These are phyloP conservation scores for Motacilla alba DNA, from an alignment of 2,113 vertebrate genomes.

Conservation along the genomic window DNA sequence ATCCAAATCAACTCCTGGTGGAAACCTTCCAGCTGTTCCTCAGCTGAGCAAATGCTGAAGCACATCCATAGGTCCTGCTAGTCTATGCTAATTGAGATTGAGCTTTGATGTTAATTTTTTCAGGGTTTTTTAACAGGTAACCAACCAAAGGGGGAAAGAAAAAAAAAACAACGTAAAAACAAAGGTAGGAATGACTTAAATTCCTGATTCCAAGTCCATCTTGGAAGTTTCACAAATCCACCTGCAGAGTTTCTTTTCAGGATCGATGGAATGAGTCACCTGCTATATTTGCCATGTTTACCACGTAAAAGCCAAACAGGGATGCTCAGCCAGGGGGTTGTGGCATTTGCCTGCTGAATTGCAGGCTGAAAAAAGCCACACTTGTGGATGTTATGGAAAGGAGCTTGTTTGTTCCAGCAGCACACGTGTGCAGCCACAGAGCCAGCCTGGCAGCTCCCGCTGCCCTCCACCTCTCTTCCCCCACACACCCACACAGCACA, in stretches of 20 bases:
- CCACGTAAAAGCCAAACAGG: background rate
- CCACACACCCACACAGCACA: background rate
- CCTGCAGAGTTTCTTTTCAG: background rate
- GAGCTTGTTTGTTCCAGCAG: background rate
- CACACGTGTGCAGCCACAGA: background rate
- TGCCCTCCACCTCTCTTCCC: background rate
- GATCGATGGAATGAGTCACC: background rate
- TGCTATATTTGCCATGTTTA: background rate
- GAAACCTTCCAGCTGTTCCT: background rate
- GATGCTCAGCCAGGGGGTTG: fast-evolving
- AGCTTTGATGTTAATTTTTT: background rate
- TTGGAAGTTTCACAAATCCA: background rate
- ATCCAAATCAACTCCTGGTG: background rate
- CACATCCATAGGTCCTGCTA: background rate
- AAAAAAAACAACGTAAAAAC: background rate
- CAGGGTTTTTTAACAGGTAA: background rate
- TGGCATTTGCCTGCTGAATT: background rate
- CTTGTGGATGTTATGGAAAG: background rate
- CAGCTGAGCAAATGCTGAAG: background rate
- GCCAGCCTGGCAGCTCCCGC: background rate
- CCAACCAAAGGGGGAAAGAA: background rate
- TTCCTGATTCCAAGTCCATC: background rate
- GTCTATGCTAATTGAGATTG: fast-evolving
- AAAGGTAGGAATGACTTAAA: background rate
- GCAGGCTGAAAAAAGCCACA: background rate